A percentile compares a stretch with the other conserved stretches of the same genome.
Conservation (phyloP, 1,140 invertebrate genomes). For the Scaptomyza pallida region DNA sequence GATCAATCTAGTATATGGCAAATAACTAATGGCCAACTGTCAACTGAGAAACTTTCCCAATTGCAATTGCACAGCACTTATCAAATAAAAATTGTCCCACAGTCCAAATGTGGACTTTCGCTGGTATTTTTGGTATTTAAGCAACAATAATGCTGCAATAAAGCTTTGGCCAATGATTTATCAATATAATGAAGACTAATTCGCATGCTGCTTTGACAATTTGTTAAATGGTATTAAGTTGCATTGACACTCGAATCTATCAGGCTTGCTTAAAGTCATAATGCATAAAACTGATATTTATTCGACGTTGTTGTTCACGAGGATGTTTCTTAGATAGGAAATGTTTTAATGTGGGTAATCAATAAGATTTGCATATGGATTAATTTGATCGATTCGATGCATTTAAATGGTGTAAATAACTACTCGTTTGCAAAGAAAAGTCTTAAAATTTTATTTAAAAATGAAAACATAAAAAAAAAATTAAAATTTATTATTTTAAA, state of each 20-base stretch:
- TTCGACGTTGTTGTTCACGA: not conserved
- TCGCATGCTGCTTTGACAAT: constrained; percentile 69
- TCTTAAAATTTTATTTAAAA: too few relatives aligned
- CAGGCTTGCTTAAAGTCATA: constrained; percentile 48
- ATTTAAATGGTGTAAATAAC: not conserved
- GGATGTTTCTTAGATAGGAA: not conserved
- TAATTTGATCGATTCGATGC: not conserved
- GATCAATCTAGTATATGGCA: constrained; percentile 44
- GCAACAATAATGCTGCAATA: not conserved
- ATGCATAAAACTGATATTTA: not conserved
- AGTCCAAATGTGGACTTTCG: constrained; percentile 1
- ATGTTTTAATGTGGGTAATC: too few relatives aligned
- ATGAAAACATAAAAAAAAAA: too few relatives aligned
- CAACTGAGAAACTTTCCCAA: constrained; percentile 42
- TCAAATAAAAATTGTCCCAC: constrained; percentile 29
- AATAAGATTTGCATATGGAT: too few relatives aligned
- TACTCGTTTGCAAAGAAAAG: too few relatives aligned
- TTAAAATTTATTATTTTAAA: too few relatives aligned
- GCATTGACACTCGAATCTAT: constrained; percentile 55
- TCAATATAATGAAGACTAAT: constrained; percentile 82
- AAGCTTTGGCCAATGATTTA: constrained; percentile 70
- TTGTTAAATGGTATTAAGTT: constrained; percentile 77
- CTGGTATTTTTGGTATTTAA: not conserved
- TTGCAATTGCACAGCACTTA: constrained; percentile 16
- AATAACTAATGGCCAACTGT: constrained; percentile 32